Evolutionary conservation across 1,140 invertebrate genomes (phyloP).

Genomic region (Drosophila pseudoobscura): DNA sequence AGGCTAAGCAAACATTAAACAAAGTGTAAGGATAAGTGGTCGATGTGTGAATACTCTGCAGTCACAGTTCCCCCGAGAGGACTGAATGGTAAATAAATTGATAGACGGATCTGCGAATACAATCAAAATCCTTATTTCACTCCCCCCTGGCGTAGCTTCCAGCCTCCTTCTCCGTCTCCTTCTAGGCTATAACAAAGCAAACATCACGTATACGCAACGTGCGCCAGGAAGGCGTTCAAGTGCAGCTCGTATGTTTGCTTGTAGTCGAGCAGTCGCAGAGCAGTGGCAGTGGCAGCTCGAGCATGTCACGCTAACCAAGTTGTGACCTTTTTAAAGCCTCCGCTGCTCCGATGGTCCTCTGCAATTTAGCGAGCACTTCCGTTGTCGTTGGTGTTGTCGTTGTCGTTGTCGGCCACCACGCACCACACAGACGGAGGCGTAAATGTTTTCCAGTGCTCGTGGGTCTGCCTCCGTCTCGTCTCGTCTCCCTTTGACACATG

Average conservation of each 20-base stretch:
- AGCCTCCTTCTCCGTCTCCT: slow-evolving; percentile 1
- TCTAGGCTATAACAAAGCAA: slow-evolving; percentile 23
- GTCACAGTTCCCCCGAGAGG: not conserved
- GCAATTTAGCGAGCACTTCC: slow-evolving; percentile 57
- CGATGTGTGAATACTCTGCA: slow-evolving; percentile 1
- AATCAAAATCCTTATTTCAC: too few relatives aligned
- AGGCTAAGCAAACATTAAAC: slow-evolving; percentile 35
- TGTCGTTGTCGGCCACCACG: slow-evolving; percentile 8
- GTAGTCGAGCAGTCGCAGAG: slow-evolving; percentile 15
- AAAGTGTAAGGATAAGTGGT: not conserved
- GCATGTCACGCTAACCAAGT: slow-evolving; percentile 47
- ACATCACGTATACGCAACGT: slow-evolving; percentile 69
- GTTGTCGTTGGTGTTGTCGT: slow-evolving; percentile 6
- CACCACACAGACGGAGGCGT: slow-evolving; percentile 25
- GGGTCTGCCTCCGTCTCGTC: slow-evolving; percentile 8
- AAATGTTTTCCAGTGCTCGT: slow-evolving; percentile 5
- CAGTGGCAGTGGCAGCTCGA: slow-evolving; percentile 1
- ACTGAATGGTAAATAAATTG: not conserved
- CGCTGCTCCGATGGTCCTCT: slow-evolving; percentile 7
- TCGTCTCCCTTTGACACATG: slow-evolving; percentile 9
- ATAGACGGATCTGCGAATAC: too few relatives aligned
- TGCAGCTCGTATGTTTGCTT: slow-evolving; percentile 26
- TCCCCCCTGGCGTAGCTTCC: too few relatives aligned
- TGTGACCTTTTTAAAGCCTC: slow-evolving; percentile 51
- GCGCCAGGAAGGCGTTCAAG: slow-evolving; percentile 36